These are phyloP conservation scores for Platichthys stellatus DNA, from an alignment of 2,113 vertebrate species.

Conservation along the genomic window DNA sequence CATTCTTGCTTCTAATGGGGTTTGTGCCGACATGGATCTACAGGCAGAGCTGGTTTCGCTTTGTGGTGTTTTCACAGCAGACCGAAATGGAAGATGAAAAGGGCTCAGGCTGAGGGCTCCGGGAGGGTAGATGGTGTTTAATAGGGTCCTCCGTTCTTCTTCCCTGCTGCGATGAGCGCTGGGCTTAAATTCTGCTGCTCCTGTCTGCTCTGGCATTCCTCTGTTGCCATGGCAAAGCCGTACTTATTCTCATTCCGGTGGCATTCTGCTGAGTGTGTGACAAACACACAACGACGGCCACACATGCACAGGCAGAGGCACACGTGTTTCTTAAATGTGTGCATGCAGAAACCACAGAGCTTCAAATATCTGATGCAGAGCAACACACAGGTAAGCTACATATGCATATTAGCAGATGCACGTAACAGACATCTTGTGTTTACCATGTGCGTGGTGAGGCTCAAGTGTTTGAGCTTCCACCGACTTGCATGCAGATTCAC, in stretches of 20 bases:
- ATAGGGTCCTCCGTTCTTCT: constrained; percentile 61
- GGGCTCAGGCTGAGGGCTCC: constrained; percentile 37
- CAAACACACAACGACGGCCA: constrained; percentile 47
- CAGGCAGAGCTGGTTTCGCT: constrained; percentile 26
- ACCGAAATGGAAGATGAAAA: constrained; percentile 57
- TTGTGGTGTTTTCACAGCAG: constrained; percentile 32
- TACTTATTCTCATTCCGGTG: constrained; percentile 71
- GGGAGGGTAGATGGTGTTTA: constrained; percentile 59
- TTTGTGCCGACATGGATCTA: constrained; percentile 22
- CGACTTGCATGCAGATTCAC: constrained; percentile 66
- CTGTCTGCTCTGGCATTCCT: constrained; percentile 64
- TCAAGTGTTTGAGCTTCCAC: constrained; percentile 38
- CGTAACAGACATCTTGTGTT: constrained; percentile 44
- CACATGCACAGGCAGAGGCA: constrained; percentile 10
- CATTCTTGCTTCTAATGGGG: constrained; percentile 13
- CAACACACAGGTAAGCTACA: neutral
- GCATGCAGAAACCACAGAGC: constrained; percentile 2
- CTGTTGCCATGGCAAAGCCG: constrained; percentile 74
- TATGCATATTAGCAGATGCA: constrained; percentile 15
- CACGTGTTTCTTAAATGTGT: constrained; percentile 4
- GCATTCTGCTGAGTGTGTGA: constrained; percentile 65
- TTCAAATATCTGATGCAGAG: constrained; percentile 9
- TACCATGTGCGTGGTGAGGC: constrained; percentile 42
- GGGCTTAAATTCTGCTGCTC: constrained; percentile 55
- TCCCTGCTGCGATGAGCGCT: constrained; percentile 63